Conservation (phyloP, 2,888 invertebrate species). For the Lepetodrilus schrolli region DNA sequence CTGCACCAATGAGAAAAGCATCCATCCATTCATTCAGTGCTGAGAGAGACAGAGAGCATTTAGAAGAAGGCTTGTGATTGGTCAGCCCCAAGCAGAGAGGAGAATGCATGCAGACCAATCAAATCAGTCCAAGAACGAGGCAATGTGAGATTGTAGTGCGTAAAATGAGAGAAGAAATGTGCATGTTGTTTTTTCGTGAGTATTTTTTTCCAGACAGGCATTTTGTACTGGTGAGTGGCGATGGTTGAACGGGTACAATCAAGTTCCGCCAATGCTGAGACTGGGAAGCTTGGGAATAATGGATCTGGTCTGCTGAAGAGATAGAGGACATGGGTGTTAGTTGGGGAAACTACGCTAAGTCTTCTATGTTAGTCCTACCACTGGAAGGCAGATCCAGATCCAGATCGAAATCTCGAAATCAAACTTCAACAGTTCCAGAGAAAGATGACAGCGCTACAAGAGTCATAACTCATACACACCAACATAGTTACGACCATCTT, state of each 20-base stretch:
- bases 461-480: no score
- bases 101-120: conserved; percentile 1
- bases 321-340: conserved; percentile 33
- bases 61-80: conserved; percentile 18
- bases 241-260: conserved; percentile 32
- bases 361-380: no score
- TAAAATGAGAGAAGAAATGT: conserved; percentile 15
- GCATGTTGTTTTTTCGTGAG: no score
- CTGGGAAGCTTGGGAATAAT: conserved; percentile 72
- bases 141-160: conserved; percentile 30
- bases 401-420: no score
- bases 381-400: no score
- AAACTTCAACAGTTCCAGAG: no score
- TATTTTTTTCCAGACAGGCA: neutral
- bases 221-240: neutral
- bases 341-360: no score
- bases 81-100: conserved; percentile 23
- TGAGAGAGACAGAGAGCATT: neutral
- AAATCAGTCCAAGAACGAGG: conserved; percentile 9
- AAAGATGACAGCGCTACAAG: no score
- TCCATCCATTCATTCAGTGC: conserved; percentile 7
- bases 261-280: conserved; percentile 69
- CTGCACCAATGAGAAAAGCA: neutral
- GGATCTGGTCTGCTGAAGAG: conserved; percentile 64
- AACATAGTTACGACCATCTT: no score